Evolutionary conservation across 2,888 invertebrate genomes (phyloP), one percentile per base, ranked within the genome.

Genomic region (Plagodis dolabraria): DNA sequence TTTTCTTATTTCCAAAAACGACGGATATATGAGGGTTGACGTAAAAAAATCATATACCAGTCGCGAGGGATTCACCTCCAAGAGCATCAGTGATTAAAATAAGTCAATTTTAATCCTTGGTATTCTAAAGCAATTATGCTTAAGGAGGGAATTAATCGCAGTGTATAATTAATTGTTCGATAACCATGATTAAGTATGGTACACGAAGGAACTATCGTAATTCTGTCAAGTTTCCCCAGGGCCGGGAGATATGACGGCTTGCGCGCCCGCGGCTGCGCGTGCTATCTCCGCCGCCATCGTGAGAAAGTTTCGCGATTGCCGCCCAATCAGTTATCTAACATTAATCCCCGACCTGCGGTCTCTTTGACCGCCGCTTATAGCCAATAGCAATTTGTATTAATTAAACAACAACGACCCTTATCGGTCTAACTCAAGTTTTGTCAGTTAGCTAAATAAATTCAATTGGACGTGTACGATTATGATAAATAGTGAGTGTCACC

Each of bases 241-340:
- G 71, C 70, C 66, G 61, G 70, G 70, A 67, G 72, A 50, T 57
- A 50, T 56, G 52, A 71, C 67, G 69, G 69, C 60, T 69, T 64
- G 59, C 64, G 69, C 67, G 71, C 69, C 54, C 63, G 65, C 71
- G 70, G 71, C 47, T 11, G 67, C 57, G 63, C 65, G 56, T 64
- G 65, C 72, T 81, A 83, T 80, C 80, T 75, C 74, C 67, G 64
- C 68, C 66, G 62, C 74, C 76, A 87, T 86, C 87, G 87, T 88
- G 87, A 87, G 89, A 87, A 85, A 86, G 80, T 85, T 86, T 84
- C 76, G 87, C 88, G 83, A 87, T 82, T 76, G 73, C 73, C 77
- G 76, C 76, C 76, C 82, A 82, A 84, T 86, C 85, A 75, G 75
- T 80, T 84, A 85, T 83, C 85, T 83, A 82, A 79, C 80, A 80